Evolutionary conservation across 2,797 vertebrate genomes (phyloP).

Genomic region (Melanotaenia parkinsoni): DNA sequence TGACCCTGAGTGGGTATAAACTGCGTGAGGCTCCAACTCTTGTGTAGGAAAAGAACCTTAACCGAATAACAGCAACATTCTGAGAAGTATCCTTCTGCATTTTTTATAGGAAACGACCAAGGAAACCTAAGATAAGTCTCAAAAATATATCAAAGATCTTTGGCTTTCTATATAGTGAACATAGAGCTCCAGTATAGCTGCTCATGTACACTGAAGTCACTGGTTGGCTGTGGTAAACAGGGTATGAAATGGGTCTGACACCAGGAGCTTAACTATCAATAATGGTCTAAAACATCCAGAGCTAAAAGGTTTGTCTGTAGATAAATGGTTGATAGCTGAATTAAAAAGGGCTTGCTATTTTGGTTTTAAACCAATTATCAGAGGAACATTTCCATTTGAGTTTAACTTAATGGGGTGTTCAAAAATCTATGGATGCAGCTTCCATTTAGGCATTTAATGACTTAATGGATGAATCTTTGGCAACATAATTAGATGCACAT

Average conservation of each 20-base stretch:
- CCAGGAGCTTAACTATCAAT: conserved; percentile 45
- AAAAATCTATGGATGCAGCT: conserved; percentile 53
- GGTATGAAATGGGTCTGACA: conserved; percentile 47
- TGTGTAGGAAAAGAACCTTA: conserved; percentile 77
- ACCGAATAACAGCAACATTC: conserved; percentile 66
- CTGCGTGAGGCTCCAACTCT: conserved; percentile 37
- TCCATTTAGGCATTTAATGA: conserved; percentile 57
- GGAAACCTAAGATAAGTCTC: conserved; percentile 3
- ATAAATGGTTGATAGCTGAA: conserved; percentile 28
- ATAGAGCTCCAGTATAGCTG: conserved; percentile 1
- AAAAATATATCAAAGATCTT: conserved; percentile 9
- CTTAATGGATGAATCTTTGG: conserved; percentile 56
- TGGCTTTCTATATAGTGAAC: not conserved
- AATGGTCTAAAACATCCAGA: conserved; percentile 44
- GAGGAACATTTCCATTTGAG: conserved; percentile 61
- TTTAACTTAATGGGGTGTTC: conserved; percentile 60
- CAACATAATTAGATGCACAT: conserved; percentile 49
- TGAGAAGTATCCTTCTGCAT: conserved; percentile 62
- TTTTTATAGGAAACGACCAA: conserved; percentile 24
- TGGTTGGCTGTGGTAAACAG: conserved; percentile 12
- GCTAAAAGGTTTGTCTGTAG: conserved; percentile 32
- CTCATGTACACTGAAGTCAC: conserved; percentile 17
- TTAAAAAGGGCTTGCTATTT: conserved; percentile 38
- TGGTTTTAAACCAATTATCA: conserved; percentile 47
- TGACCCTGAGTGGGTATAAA: conserved; percentile 72